These are phyloP conservation scores for Oligia latruncula DNA, from an alignment of 2,888 invertebrate species.

Conservation along the genomic window DNA sequence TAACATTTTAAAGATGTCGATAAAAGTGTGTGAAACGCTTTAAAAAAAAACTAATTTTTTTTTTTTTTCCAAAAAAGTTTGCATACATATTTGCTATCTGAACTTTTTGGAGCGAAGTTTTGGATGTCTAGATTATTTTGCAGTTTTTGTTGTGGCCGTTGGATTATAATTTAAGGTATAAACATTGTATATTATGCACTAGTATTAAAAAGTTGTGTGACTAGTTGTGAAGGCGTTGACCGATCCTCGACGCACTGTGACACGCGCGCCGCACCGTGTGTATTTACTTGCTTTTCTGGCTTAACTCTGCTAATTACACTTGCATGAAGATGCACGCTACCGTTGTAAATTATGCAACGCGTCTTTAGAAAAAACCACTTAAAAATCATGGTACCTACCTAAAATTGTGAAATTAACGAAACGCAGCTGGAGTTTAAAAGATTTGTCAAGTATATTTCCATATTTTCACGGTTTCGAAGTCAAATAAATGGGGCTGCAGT, in stretches of 20 bases:
- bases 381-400: slow-evolving; percentile 8
- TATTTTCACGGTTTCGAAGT: background rate
- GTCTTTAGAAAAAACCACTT: background rate
- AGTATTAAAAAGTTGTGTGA: slow-evolving; percentile 66
- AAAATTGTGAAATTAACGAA: slow-evolving; percentile 17
- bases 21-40: slow-evolving; percentile 11
- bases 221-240: slow-evolving; percentile 77
- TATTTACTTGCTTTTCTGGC: slow-evolving; percentile 65
- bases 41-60: background rate
- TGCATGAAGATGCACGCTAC: slow-evolving; percentile 51
- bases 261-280: slow-evolving; percentile 52
- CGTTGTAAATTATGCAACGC: slow-evolving; percentile 21
- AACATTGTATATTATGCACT: slow-evolving; percentile 22
- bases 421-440: slow-evolving; percentile 3
- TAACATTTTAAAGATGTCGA: background rate
- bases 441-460: background rate
- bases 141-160: slow-evolving; percentile 21
- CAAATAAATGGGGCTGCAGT: background rate
- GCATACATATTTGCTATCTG: background rate
- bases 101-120: slow-evolving; percentile 52
- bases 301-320: slow-evolving; percentile 57
- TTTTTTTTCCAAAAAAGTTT: slow-evolving; percentile 29
- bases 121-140: slow-evolving; percentile 26
- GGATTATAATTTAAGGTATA: slow-evolving; percentile 54
- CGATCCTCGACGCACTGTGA: slow-evolving; percentile 68